Conservation (phyloP, 1,140 invertebrate genomes). For the Leguminivora glycinivorella region DNA sequence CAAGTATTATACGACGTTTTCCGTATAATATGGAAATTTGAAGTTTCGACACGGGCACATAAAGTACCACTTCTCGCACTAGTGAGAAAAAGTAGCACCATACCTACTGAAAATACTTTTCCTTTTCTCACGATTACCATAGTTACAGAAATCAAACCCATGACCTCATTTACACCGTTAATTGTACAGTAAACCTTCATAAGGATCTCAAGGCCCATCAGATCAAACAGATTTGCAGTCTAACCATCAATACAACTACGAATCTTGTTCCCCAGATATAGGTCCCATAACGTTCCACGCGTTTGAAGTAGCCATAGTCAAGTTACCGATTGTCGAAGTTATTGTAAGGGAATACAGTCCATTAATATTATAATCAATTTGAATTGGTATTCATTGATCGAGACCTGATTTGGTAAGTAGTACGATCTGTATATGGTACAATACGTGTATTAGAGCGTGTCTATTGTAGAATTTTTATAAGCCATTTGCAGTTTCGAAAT, state of each 20-base stretch:
- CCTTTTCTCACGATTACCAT: neutral
- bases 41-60: no score
- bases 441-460: conserved; percentile 8
- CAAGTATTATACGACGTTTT: no score
- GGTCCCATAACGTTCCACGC: neutral
- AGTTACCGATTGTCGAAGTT: no score
- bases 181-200: conserved; percentile 8
- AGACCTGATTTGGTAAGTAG: conserved; percentile 22
- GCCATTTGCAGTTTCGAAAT: conserved; percentile 4
- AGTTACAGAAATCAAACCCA: neutral
- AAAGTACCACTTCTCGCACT: no score
- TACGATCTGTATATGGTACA: conserved; percentile 15
- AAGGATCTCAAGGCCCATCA: conserved; percentile 18
- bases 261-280: neutral
- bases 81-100: no score
- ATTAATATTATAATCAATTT: no score
- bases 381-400: conserved; percentile 25
- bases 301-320: neutral
- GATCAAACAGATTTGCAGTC: conserved; percentile 1
- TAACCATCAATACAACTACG: neutral
- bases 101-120: neutral
- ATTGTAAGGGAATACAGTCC: no score
- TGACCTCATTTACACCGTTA: conserved; percentile 9
- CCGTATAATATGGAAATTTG: no score
- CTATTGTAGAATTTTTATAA: conserved; percentile 20